Evolutionary conservation across 1,140 invertebrate species (phyloP), one percentile per base, ranked within the genome.

Genomic region (Anthonomus grandis): DNA sequence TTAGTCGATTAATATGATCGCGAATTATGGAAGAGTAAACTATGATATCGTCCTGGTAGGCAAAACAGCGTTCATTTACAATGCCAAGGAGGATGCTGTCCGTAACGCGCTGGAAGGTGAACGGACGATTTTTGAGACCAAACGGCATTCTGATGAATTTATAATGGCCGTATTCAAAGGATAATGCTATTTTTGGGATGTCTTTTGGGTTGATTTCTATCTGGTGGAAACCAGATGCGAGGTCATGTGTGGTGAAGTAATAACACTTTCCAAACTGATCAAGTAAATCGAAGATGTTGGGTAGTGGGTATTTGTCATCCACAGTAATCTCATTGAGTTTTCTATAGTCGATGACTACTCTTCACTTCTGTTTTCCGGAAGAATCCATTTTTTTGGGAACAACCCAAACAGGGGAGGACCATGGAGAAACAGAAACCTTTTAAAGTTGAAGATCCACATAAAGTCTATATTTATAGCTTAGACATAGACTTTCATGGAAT

Each of bases 221-320:
- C 13, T 54, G 51, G 17, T 54, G 23, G 24, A 34, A 54, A 25
- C 39, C 22, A 0, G 6, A 19, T 0, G 60, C 59, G 3, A 77
- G 41, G 65, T 80, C 76, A 2, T 78, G 50, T 0, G 68, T 63
- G 12, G 69, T 15, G 50, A 78, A 78, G 42, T 65, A 74, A 36
- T 62, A 59, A 10, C 60, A 46, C 3, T 63, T 64, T 5, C 3
- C 60, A 62, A 79, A 24, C 12, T 58, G 59, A 57, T 74, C 67
- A 44, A 65, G 27, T 17, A 67, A 66, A 15, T 74, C 67, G 18
- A 71, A 67, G n/a, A 79, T 76, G 12, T 69, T 59, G 5, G 78
- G 75, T 5, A 80, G 46, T 5, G 77, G 78, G 62, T 66, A 83
- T 15, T 48, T 62, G 62, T 82, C 77, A 6, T 59, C 60, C n/a